Evolutionary conservation across 2,113 vertebrate species (phyloP), one percentile per base, ranked within the genome.

Genomic region (Vulpes lagopus): DNA sequence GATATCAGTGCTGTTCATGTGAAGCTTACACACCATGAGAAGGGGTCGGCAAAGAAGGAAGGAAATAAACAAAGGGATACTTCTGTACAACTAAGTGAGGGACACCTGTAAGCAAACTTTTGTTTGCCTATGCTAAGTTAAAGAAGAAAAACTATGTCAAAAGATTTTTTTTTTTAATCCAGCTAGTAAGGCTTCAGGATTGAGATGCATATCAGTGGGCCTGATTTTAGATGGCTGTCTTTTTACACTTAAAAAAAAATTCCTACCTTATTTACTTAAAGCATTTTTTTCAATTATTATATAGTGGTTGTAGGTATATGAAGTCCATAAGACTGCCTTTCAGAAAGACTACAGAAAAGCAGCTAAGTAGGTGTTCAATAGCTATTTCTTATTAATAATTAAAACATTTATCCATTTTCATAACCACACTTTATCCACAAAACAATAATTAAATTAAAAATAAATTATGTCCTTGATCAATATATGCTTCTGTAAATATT

Each of bases 1-100:
- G 11, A 2, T 4, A 1, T 62, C 23, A 25, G 19, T 59, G 35
- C 12, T 35, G 15, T 30, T 59, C 23, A 23, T 1, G 0, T 0
- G 59, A 57, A 57, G n/a, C 8, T 55, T 30, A 16, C 15, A 55
- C 15, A n/a, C 4, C 0, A 2, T 30, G 25, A 35, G 14, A 25
- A 84, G 16, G 25, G 43, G 9, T 53, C 53, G 8, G 35, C 1
- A 5, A 60, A 23, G 43, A 17, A 22, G 55, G 4, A 20, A 49
- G 38, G n/a, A 55, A 25, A n/a, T 9, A 25, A 38, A 6, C 30
- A 64, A 51, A 59, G 25, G 6, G 11, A 55, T 15, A 49, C 49
- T 5, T 83, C 49, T 85, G 11, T 67, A 25, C 20, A 27, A 5
- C 11, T 64, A 4, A 9, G 23, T 65, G 11, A 38, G 38, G 65